Base-by-base conservation (phyloP, 2,888 invertebrate genomes). In the Marronus borbonicus region DNA sequence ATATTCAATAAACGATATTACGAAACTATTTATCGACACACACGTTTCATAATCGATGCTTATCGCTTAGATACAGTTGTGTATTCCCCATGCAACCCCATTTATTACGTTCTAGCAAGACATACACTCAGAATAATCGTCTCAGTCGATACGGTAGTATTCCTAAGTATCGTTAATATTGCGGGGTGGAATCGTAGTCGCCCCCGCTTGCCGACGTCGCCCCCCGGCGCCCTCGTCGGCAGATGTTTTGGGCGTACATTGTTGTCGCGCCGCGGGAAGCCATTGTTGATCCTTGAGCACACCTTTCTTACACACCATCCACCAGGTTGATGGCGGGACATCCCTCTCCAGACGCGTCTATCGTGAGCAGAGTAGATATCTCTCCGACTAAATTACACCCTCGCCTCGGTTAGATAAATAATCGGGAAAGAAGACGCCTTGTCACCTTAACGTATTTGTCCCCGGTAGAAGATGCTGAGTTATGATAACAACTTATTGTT, bases 221-320 rank as follows among this genome's bases (percentile, higher is more conserved):
- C 55, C 55, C 55, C 55, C 20, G 5, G 20, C 20, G 10, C 8
- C 55, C 20, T 44, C 82, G 81, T 80, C 84, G 86, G 87, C 87
- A 87, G 87, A 87, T 87, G 87, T 87, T 87, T 85, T 84, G 85
- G 86, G 86, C 86, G 85, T 84, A 86, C 85, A 87, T 87, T 87
- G 87, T 88, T 87, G 86, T 86, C 83, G 82, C 86, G 80, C 86
- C 66, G 84, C 85, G 84, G 87, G 88, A 82, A 85, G 84, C 82
- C 85, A 85, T 87, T 85, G 84, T 85, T 84, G 82, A 78, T 80
- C 79, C 83, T 83, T 83, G 83, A 81, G 84, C 84, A 84, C 84
- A 85, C 84, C 85, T 85, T 84, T 84, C 83, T 85, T 84, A 83
- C 84, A 83, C 84, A 83, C 81, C 80, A 82, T 81, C 81, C 80